phyloP scores from a whole-genome alignment of 1,140 invertebrate genomes.

The Lordiphosa collinella region DNA sequence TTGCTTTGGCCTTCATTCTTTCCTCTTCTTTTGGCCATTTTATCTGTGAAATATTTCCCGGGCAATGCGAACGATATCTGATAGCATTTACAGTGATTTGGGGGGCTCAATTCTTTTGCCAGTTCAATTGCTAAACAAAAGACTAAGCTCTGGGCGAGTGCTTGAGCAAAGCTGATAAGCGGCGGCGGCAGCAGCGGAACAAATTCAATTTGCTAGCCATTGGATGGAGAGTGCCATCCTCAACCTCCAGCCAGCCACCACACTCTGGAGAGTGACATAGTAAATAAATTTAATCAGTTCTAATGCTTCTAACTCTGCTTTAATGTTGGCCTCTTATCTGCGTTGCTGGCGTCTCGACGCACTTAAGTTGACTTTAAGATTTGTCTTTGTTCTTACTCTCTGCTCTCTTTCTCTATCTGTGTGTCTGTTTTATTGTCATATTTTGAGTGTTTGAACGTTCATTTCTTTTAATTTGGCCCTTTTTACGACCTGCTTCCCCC shows the following conservation, averaged over 20 bases:
- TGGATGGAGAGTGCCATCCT: too few species aligned
- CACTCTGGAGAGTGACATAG: conserved; percentile 16
- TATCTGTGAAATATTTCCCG: conserved; percentile 30
- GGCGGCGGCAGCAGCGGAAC: conserved; percentile 6
- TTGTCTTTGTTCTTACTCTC: conserved; percentile 9
- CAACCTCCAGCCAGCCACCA: too few species aligned
- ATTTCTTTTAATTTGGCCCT: conserved; percentile 18
- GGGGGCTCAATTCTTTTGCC: neutral
- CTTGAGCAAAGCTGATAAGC: conserved; percentile 23
- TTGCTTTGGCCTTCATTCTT: neutral
- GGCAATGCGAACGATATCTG: conserved; percentile 7
- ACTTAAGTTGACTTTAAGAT: conserved; percentile 11
- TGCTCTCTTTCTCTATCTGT: conserved; percentile 19
- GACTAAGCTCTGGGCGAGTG: neutral
- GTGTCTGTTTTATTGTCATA: conserved; percentile 16
- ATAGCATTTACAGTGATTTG: conserved; percentile 23
- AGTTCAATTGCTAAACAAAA: conserved; percentile 18
- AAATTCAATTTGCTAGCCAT: conserved; percentile 31
- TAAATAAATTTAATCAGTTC: conserved; percentile 33
- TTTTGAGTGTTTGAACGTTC: conserved; percentile 19
- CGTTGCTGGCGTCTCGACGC: neutral
- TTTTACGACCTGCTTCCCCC: conserved; percentile 21
- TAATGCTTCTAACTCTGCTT: conserved; percentile 10
- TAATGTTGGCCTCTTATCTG: conserved; percentile 1
- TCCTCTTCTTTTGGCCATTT: conserved; percentile 6